Base-by-base conservation (phyloP, 2,113 vertebrate genomes). In the Indicator maculatus region DNA sequence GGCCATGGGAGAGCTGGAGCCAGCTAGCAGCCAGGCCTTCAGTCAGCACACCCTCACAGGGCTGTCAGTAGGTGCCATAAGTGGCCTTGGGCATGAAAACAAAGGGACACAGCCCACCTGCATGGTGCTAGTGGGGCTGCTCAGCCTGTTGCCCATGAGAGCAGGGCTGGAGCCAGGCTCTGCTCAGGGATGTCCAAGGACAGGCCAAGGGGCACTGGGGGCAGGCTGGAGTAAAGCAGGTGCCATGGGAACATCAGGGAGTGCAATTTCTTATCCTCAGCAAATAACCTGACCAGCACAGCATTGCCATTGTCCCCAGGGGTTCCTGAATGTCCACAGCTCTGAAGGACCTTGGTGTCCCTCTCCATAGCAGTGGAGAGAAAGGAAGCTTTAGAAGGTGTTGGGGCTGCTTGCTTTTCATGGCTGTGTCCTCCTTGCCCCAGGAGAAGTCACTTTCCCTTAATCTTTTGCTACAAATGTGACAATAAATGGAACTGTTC, bases 131-230 rank as follows among this genome's bases (percentile, higher is more conserved):
- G 28, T 41, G 31, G 23, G 41, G 39, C n/a, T 74, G 38, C 50
- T 69, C 11, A 26, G 61, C 0, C 0, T 7, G 0, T 7, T 60
- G 55, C 38, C 44, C 59, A 6, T 66, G 6, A 26, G 31, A 55
- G 23, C 41, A 66, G 61, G 11, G 52, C 33, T 75, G 70, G 17
- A 75, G 41, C 47, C 47, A 50, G 47, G 47, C 47, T 50, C 20
- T 50, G 47, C 47, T 21, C 21, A 50, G 45, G 18, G 45, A 19
- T 45, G 45, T 6, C 45, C 16, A 45, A 47, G 47, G 47, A 19
- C 47, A 47, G 47, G 18, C 20, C 47, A 47, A 47, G 19, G 19
- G 45, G 45, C 45, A 47, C 47, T 47, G 47, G 47, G 47, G 21
- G 47, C 47, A 20, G 21, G 21, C 47, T 47, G 47, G 18, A 47